Conservation (phyloP, 2,888 invertebrate genomes). For the Morpho achilles region DNA sequence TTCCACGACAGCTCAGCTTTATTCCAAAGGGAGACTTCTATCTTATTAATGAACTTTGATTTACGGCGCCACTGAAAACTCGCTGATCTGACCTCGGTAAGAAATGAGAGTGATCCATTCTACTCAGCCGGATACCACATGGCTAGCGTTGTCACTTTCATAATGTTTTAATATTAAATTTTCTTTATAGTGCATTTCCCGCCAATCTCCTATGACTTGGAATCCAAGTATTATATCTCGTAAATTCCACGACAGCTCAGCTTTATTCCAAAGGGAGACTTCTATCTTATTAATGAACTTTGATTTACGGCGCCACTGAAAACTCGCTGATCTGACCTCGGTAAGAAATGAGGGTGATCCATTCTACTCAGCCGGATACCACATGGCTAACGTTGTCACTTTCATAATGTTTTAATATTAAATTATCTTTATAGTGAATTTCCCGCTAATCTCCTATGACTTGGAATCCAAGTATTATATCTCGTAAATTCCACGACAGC, state of each 20-base stretch:
- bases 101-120: no score
- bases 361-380: no score
- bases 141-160: no score
- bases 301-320: conserved; percentile 35
- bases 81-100: no score
- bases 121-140: no score
- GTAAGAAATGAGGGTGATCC: no score
- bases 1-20: conserved; percentile 42
- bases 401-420: no score
- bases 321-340: conserved; percentile 22
- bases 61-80: conserved; percentile 29
- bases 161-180: no score
- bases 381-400: no score
- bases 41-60: conserved; percentile 56
- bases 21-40: conserved; percentile 46
- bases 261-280: conserved; percentile 47
- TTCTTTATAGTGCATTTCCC: background rate
- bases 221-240: conserved; percentile 6
- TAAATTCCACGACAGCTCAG: conserved; percentile 37
- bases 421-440: no score
- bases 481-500: conserved; percentile 35
- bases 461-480: conserved; percentile 2
- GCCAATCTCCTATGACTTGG: conserved; percentile 7
- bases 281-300: conserved; percentile 56
- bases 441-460: conserved; percentile 7